These are phyloP conservation scores for Hypomecis punctinalis DNA, from an alignment of 2,888 invertebrate genomes.

Conservation along the genomic window DNA sequence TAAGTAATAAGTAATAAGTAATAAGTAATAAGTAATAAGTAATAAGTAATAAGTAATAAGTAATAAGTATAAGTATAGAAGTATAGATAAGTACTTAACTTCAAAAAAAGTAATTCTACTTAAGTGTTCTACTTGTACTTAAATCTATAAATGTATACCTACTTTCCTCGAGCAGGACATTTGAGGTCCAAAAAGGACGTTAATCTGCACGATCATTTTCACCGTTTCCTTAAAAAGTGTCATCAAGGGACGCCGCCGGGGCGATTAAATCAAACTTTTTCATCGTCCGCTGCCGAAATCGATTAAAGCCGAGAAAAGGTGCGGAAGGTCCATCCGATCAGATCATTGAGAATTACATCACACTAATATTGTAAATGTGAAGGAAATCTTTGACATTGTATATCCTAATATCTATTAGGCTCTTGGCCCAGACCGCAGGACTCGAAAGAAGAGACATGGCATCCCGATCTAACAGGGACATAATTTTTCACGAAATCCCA, in stretches of 20 bases:
- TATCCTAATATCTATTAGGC: too few relatives aligned
- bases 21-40: too few relatives aligned
- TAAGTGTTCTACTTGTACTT: too few relatives aligned
- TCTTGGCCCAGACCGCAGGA: too few relatives aligned
- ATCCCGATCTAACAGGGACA: too few relatives aligned
- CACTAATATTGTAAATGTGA: conserved; percentile 3
- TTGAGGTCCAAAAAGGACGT: conserved; percentile 17
- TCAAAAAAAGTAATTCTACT: background rate
- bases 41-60: too few relatives aligned
- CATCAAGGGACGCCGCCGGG: conserved; percentile 6
- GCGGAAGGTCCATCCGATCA: conserved; percentile 15
- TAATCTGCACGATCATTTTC: conserved; percentile 39
- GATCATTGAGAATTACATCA: conserved; percentile 31
- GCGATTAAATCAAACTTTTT: conserved; percentile 30
- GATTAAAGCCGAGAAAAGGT: conserved; percentile 25
- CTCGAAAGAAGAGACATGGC: too few relatives aligned
- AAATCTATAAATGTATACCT: background rate
- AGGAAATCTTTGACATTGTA: background rate
- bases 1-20: too few relatives aligned
- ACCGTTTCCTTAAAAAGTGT: conserved; percentile 21
- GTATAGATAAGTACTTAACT: too few relatives aligned
- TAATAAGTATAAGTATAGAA: too few relatives aligned
- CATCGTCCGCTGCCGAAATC: conserved; percentile 16
- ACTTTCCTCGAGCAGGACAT: conserved; percentile 2
- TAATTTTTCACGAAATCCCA: too few relatives aligned